phyloP scores from a whole-genome alignment of 1,140 invertebrate genomes.

The Atta texana region DNA sequence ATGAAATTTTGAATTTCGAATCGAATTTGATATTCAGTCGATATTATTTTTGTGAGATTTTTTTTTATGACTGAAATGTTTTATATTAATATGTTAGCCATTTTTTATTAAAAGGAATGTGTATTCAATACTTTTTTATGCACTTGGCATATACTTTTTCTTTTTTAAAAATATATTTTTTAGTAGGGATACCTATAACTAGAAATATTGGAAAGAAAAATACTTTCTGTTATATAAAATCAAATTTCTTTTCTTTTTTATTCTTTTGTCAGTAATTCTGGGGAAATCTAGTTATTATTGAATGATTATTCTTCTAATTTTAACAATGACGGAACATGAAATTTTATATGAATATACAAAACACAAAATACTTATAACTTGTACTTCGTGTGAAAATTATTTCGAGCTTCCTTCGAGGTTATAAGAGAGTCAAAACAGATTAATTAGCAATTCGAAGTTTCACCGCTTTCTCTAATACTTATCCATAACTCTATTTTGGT shows the following conservation, averaged over 20 bases:
- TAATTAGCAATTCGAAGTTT: slow-evolving; percentile 65
- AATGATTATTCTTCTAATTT: slow-evolving; percentile 16
- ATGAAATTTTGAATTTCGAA: not conserved
- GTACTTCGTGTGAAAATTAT: not conserved
- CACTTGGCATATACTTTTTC: too few species aligned
- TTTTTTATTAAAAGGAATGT: not conserved
- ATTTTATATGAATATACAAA: not conserved
- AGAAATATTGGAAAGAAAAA: not conserved
- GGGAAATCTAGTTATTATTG: not conserved
- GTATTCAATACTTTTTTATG: too few species aligned
- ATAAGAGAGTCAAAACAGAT: slow-evolving; percentile 28
- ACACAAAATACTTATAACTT: not conserved
- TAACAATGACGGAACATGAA: not conserved
- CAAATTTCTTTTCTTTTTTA: not conserved
- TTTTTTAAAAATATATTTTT: too few species aligned
- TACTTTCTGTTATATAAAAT: not conserved
- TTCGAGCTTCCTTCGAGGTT: not conserved
- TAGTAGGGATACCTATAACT: not conserved
- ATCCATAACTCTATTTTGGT: slow-evolving; percentile 6
- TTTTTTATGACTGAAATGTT: not conserved
- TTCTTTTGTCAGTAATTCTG: not conserved
- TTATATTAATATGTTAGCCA: not conserved
- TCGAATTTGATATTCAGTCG: not conserved
- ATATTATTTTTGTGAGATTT: not conserved
- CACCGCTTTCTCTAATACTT: not conserved